Percentiles rank a stretch among this genome's conserved stretches.
Conservation (phyloP, 2,113 vertebrate genomes). For the Tupaia chinensis region DNA sequence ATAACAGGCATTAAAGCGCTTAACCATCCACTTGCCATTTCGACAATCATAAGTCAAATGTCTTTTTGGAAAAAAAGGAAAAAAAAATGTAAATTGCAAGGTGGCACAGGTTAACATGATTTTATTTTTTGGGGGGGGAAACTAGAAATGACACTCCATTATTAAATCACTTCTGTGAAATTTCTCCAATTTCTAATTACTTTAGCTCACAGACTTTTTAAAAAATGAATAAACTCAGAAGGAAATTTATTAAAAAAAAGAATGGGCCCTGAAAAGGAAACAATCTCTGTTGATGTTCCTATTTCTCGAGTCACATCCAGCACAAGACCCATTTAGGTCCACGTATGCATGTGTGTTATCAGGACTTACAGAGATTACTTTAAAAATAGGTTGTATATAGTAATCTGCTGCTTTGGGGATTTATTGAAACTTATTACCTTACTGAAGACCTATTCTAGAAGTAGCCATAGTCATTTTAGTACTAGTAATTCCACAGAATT, state of each 20-base stretch:
- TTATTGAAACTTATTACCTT: background rate
- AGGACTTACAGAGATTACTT: background rate
- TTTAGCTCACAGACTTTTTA: background rate
- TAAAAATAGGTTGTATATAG: background rate
- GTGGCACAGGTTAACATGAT: background rate
- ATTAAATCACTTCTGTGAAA: background rate
- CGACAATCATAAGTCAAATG: background rate
- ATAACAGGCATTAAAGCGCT: background rate
- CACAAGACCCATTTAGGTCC: background rate
- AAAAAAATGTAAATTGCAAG: background rate
- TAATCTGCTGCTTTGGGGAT: background rate
- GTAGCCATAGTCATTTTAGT: constrained; percentile 44
- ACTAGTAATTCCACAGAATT: background rate
- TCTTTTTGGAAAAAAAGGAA: background rate
- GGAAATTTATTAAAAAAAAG: background rate
- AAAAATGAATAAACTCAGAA: background rate
- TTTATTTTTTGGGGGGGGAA: background rate
- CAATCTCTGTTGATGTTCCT: background rate
- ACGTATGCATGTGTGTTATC: background rate
- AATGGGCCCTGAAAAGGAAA: background rate
- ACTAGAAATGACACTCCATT: background rate
- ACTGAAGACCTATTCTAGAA: background rate
- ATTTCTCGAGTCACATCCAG: background rate
- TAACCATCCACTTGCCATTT: background rate
- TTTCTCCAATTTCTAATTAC: background rate